Percentiles rank a stretch among this genome's conserved stretches.
phyloP scores from a whole-genome alignment of 23 tunicate genomes.

The Trididemnum miniatum region DNA sequence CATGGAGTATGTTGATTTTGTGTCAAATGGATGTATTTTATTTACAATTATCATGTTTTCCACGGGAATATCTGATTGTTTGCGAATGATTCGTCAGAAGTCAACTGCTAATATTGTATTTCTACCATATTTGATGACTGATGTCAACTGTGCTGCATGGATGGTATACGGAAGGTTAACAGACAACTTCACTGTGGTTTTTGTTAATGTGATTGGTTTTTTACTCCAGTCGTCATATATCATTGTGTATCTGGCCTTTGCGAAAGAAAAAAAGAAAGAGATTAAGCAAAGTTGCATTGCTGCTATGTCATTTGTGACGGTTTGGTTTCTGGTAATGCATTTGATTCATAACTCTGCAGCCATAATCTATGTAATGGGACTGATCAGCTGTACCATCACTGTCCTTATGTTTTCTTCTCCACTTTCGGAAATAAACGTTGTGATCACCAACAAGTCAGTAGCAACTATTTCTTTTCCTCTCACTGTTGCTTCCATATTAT shows the following conservation, averaged over 20 bases:
- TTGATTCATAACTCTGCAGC: neutral
- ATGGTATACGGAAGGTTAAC: conserved; percentile 56
- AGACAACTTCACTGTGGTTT: conserved; percentile 47
- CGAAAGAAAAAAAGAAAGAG: conserved; percentile 38
- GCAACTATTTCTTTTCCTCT: conserved; percentile 55
- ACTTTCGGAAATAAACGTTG: conserved; percentile 73
- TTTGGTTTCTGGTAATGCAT: neutral
- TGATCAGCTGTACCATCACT: conserved; percentile 38
- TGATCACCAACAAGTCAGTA: conserved; percentile 38
- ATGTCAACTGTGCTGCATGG: conserved; percentile 66
- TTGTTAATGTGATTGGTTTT: conserved; percentile 62
- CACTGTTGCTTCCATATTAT: conserved; percentile 57
- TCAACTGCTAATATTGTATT: conserved; percentile 47
- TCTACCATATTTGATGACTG: conserved; percentile 61
- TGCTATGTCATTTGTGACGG: neutral
- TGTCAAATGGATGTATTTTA: conserved; percentile 53
- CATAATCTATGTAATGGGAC: conserved; percentile 30
- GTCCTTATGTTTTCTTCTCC: conserved; percentile 73
- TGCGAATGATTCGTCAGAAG: conserved; percentile 48
- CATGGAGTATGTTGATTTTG: conserved; percentile 31
- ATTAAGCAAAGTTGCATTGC: conserved; percentile 12
- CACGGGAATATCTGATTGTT: conserved; percentile 68
- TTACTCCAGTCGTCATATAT: conserved; percentile 53
- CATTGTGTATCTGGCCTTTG: conserved; percentile 28
- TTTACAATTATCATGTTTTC: conserved; percentile 58